Evolutionary conservation across 2,888 invertebrate species (phyloP), one percentile per base, ranked within the genome.

Genomic region (Resseliella maxima): DNA sequence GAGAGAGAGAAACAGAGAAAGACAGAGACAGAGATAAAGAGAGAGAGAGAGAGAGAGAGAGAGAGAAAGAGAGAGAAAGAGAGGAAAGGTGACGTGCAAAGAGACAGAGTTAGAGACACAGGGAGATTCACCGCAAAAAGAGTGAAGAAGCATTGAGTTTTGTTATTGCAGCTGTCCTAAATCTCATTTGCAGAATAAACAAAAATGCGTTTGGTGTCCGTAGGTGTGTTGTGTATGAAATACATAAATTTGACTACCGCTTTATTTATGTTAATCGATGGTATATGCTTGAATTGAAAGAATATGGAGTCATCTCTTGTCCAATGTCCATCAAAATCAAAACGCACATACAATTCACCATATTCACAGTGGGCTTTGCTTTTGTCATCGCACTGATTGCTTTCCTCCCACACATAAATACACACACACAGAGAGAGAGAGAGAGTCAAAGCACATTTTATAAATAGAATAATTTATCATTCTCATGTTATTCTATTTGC

Each of bases 261-360:
- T 72, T 72, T 72, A 72, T 72, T 72, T 72, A 72, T 72, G 72
- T 27, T 72, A 72, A 72, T 72, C 72, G 72, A 72, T 72, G 35
- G 2, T 31, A 2, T 31, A 72, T 72, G 35, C 72, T 59, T 15
- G 31, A 2, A n/a, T 3, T 31, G 72, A 27, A 31, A 72, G 35
- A 24, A 59, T 59, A 59, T 24, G 21, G 50, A 18, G 5, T 72
- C 72, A 5, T 15, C 0, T 2, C 31, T 72, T n/a, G 5, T 12
- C 35, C 35, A 31, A 12, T 72, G 72, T 31, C 72, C 72, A 72
- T 72, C 72, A 72, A 31, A 72, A 59, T 24, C 24, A 59, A 6
- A 24, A 10, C 59, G 24, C 8, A 50, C 46, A 15, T 18, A 50
- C 46, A 18, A 8, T 41, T 41, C 46, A 50, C 46, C 18, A 59